Conservation (phyloP, 2,888 invertebrate species). For the Thereva unica region DNA sequence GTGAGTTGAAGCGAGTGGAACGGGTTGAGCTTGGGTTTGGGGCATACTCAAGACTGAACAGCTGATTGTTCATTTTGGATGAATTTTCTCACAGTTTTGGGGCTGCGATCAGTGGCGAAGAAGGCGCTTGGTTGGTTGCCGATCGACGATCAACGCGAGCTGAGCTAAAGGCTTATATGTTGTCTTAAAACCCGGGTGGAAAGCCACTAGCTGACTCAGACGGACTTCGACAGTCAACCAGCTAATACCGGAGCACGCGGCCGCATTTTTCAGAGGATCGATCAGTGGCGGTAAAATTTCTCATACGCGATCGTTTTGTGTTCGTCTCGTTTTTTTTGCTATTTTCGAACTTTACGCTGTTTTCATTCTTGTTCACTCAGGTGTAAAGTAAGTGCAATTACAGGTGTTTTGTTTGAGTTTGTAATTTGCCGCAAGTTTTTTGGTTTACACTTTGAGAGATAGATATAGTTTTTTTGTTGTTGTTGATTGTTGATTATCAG, state of each 20-base stretch:
- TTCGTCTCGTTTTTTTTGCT: constrained; percentile 6
- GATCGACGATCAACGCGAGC: neutral
- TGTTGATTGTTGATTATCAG: constrained; percentile 12
- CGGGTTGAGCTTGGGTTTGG: no score
- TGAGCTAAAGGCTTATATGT: neutral
- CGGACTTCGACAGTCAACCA: constrained; percentile 20
- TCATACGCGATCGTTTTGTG: constrained; percentile 21
- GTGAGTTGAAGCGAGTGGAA: no score
- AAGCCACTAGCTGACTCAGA: constrained; percentile 17
- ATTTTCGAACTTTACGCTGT: constrained; percentile 5
- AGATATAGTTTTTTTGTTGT: constrained; percentile 3
- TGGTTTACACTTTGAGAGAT: constrained; percentile 17
- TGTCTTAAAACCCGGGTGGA: constrained; percentile 25
- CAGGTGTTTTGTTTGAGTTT: constrained; percentile 10
- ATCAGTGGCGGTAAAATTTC: neutral
- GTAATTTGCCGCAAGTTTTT: constrained; percentile 13
- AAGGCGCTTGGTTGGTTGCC: no score
- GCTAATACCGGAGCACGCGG: constrained; percentile 12
- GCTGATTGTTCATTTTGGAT: no score
- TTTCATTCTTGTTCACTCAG: constrained; percentile 8
- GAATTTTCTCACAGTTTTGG: no score
- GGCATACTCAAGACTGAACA: no score
- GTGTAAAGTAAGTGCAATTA: constrained; percentile 22
- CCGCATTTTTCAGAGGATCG: constrained; percentile 1
- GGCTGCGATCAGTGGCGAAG: no score